These are phyloP conservation scores for Drosophila atripex DNA, from an alignment of 2,888 invertebrate species.

Conservation along the genomic window DNA sequence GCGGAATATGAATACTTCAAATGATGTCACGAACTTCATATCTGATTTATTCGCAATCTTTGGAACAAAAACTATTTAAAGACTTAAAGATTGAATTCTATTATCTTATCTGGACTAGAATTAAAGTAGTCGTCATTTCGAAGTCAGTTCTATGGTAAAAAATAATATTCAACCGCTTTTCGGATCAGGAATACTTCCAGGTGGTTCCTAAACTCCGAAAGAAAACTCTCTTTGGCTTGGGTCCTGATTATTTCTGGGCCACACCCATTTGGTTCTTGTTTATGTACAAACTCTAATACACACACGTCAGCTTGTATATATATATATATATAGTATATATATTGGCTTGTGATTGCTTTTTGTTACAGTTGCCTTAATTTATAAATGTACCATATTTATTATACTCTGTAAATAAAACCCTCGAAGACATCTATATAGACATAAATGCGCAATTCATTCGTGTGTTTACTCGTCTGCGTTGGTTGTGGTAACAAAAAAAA, in stretches of 20 bases:
- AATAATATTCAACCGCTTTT: background rate
- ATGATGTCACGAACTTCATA: background rate
- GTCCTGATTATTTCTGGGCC: background rate
- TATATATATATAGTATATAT: constrained; percentile 30
- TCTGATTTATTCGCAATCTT: background rate
- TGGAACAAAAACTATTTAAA: background rate
- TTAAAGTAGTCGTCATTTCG: background rate
- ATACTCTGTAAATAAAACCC: constrained; percentile 65
- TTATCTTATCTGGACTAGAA: background rate
- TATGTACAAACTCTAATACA: constrained; percentile 35
- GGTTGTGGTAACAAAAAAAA: constrained; percentile 36
- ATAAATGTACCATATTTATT: constrained; percentile 48
- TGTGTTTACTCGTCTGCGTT: constrained; percentile 45
- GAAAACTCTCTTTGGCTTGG: background rate
- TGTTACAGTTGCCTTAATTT: constrained; percentile 24
- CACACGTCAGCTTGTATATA: constrained; percentile 43
- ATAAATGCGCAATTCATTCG: constrained; percentile 37
- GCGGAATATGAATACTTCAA: background rate
- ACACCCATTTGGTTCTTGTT: constrained; percentile 6
- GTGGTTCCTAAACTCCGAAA: background rate
- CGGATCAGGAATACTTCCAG: background rate
- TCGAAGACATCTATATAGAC: constrained; percentile 44
- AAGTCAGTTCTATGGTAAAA: background rate
- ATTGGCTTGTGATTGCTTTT: constrained; percentile 40
- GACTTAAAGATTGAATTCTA: background rate